Evolutionary conservation across 2,113 vertebrate species (phyloP).

Genomic region (Brachirus orientalis): DNA sequence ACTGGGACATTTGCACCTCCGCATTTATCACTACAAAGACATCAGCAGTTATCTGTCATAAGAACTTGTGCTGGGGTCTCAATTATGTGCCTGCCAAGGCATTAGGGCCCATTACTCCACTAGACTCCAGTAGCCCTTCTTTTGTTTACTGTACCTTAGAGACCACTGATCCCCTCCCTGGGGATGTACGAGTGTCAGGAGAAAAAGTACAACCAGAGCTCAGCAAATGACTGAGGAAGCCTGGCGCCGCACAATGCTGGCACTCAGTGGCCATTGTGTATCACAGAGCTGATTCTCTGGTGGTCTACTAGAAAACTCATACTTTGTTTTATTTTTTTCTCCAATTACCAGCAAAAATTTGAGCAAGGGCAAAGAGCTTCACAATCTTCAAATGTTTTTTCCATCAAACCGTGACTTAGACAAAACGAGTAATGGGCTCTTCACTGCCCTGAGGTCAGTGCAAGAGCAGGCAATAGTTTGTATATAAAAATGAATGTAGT

Average conservation of each 20-base stretch:
- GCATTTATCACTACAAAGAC: constrained; percentile 78
- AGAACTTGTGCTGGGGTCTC: constrained; percentile 68
- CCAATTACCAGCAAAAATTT: constrained; percentile 62
- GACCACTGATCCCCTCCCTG: constrained; percentile 54
- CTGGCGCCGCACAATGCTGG: constrained; percentile 38
- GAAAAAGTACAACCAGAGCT: constrained; percentile 51
- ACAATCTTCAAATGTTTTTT: constrained; percentile 49
- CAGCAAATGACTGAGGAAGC: constrained; percentile 47
- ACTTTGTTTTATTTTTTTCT: constrained; percentile 60
- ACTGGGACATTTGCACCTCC: constrained; percentile 65
- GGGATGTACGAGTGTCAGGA: constrained; percentile 64
- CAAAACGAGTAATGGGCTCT: constrained; percentile 27
- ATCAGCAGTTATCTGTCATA: constrained; percentile 80
- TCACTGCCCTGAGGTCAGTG: constrained; percentile 34
- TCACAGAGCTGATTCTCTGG: constrained; percentile 60
- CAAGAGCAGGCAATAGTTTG: constrained; percentile 16
- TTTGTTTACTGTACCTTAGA: constrained; percentile 58
- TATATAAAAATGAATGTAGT: too few species aligned
- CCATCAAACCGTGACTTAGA: constrained; percentile 36
- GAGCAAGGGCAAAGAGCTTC: constrained; percentile 34
- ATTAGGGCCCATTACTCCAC: constrained; percentile 78
- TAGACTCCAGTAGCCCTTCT: constrained; percentile 56
- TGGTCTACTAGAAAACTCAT: constrained; percentile 68
- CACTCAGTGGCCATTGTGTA: constrained; percentile 52
- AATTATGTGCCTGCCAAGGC: constrained; percentile 72